phyloP scores from a whole-genome alignment of 1,140 invertebrate genomes.

The Tetraneura akinire region DNA sequence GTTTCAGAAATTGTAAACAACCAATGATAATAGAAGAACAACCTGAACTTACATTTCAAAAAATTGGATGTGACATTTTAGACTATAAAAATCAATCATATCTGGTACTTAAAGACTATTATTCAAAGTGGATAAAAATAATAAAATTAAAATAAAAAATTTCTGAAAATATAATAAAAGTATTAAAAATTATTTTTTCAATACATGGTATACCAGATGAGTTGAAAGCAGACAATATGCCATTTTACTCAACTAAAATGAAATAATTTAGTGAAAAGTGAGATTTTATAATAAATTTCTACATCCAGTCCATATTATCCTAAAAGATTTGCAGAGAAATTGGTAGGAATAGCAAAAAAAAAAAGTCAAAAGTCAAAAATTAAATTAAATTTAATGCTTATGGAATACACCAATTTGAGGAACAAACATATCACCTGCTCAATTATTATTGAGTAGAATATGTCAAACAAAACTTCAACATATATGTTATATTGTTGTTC shows the following conservation, averaged over 20 bases:
- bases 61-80: too few species aligned
- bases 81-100: too few species aligned
- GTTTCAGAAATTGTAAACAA: too few species aligned
- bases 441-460: slow-evolving; percentile 17
- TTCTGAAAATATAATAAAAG: neutral
- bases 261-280: too few species aligned
- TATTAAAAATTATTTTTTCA: slow-evolving; percentile 32
- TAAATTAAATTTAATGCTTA: slow-evolving; percentile 2
- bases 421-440: slow-evolving; percentile 24
- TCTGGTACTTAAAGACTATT: neutral
- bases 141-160: neutral
- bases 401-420: slow-evolving; percentile 17
- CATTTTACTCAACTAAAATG: too few species aligned
- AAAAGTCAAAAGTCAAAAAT: slow-evolving; percentile 11
- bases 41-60: too few species aligned
- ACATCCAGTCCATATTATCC: too few species aligned
- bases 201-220: slow-evolving; percentile 17
- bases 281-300: too few species aligned
- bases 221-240: slow-evolving; percentile 14
- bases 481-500: too few species aligned
- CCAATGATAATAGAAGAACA: too few species aligned
- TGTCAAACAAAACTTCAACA: slow-evolving; percentile 12
- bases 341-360: slow-evolving; percentile 12
- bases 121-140: slow-evolving; percentile 20
- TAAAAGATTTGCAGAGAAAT: slow-evolving; percentile 25